Conservation (phyloP, 2,888 invertebrate species). For the Phymatocera aterrima region DNA sequence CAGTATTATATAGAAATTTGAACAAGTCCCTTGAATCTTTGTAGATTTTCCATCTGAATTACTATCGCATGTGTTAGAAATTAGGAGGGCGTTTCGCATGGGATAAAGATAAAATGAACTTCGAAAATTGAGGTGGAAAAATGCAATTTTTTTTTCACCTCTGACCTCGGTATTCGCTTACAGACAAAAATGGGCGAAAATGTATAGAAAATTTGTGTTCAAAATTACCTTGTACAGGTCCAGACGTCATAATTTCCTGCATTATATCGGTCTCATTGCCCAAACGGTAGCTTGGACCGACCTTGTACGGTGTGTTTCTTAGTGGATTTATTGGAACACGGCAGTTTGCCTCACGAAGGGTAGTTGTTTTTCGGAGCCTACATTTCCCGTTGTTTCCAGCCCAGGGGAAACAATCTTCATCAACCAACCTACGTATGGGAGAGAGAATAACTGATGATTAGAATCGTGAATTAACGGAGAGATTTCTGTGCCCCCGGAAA, state of each 20-base stretch:
- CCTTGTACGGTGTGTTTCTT: constrained; percentile 81
- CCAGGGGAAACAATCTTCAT: constrained; percentile 92
- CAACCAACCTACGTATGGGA: constrained; percentile 81
- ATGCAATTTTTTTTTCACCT: too few species aligned
- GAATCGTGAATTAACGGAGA: too few species aligned
- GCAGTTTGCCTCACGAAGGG: constrained; percentile 79
- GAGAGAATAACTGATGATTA: constrained; percentile 24
- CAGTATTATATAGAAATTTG: too few species aligned
- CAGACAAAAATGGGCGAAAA: constrained; percentile 22
- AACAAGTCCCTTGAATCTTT: too few species aligned
- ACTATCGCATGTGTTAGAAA: too few species aligned
- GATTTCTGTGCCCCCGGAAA: too few species aligned
- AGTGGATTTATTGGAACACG: constrained; percentile 72
- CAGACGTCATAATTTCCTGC: constrained; percentile 92
- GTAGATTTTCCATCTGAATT: too few species aligned
- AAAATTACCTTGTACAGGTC: constrained; percentile 90
- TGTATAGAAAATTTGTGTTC: constrained; percentile 10
- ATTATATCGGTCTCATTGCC: constrained; percentile 90
- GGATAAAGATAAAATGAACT: too few species aligned
- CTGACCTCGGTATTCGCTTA: too few species aligned
- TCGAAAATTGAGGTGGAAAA: too few species aligned
- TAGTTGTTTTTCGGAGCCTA: constrained; percentile 76
- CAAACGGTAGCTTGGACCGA: constrained; percentile 86
- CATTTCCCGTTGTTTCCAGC: constrained; percentile 81
- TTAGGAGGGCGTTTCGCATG: too few species aligned